Evolutionary conservation across 2,888 invertebrate genomes (phyloP), one percentile per base, ranked within the genome.

Genomic region (Cantharis rustica): DNA sequence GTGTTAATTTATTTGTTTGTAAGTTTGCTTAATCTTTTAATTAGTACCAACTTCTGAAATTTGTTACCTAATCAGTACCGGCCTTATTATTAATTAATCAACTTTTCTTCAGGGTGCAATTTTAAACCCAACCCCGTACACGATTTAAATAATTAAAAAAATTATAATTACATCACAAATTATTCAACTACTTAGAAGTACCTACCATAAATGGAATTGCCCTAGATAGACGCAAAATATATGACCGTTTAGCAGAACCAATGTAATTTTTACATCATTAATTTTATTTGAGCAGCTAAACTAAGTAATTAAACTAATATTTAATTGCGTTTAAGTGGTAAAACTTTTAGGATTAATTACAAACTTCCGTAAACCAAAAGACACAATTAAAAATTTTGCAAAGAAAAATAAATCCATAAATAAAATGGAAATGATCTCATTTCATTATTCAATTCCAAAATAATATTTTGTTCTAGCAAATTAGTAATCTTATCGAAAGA

Each of bases 1-100:
- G 16, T 47, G 72, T 17, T 72, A 72, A 72, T 72, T 66, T 72
- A 72, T 66, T 72, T 72, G 47, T 17, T 31, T 66, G n/a, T 13
- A 15, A 10, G 16, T 27, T 64, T 64, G 47, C 64, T 16, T 72
- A 47, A 66, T 64, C 66, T 66, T 66, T 47, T 72, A 66, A 72
- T 17, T 66, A 16, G 13, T 16, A 26, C 47, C 1, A 0, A 64
- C 64, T n/a, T 23, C 23, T 66, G 66, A 17, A 16, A 17, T 16
- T 66, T 66, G 23, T 17, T 66, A n/a, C 47, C 47, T 47, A 47
- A 47, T 47, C 47, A 47, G 47, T 7, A 9, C 47, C n/a, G 47
- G 47, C 47, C n/a, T 47, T 47, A 47, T n/a, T 47, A 47, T n/a
- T 47, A 47, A n/a, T 47, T 47, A 47, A 47, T 47, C n/a, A 47